phyloP scores from a whole-genome alignment of 2,113 vertebrate genomes.

The Oenanthe melanoleuca region DNA sequence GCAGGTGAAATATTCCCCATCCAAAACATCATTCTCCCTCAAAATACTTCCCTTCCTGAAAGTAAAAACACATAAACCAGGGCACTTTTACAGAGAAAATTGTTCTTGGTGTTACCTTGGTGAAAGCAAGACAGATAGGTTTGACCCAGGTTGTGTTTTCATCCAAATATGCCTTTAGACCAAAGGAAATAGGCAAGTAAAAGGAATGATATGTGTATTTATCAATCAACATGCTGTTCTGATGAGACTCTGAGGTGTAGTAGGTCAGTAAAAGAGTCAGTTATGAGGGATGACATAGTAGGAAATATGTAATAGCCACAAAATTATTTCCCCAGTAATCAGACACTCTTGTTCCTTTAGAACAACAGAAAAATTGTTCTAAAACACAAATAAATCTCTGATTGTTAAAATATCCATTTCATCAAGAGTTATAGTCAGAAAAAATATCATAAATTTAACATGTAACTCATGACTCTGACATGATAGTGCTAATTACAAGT shows the following conservation, averaged over 20 bases:
- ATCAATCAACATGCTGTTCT: not conserved
- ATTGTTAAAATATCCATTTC: not conserved
- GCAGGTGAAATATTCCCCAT: not conserved
- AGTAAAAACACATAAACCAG: not conserved
- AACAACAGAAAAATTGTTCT: not conserved
- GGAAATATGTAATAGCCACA: not conserved
- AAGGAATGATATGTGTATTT: fast-evolving
- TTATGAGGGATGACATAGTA: not conserved
- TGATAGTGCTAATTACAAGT: not conserved
- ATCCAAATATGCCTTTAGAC: not conserved
- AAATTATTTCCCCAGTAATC: not conserved
- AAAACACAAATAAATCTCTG: not conserved
- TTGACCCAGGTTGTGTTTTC: not conserved
- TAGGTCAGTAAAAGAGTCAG: not conserved
- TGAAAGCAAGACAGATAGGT: not conserved
- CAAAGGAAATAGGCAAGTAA: not conserved
- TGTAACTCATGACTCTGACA: not conserved
- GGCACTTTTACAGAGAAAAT: not conserved
- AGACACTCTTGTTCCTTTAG: not conserved
- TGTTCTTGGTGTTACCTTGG: not conserved
- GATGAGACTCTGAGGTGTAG: not conserved
- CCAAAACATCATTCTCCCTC: not conserved
- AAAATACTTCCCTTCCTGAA: not conserved
- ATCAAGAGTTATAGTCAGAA: not conserved
- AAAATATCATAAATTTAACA: not conserved